A percentile compares a stretch with the other conserved stretches of the same genome.
phyloP scores from a whole-genome alignment of 2,113 vertebrate genomes.

The Lasiurus borealis region DNA sequence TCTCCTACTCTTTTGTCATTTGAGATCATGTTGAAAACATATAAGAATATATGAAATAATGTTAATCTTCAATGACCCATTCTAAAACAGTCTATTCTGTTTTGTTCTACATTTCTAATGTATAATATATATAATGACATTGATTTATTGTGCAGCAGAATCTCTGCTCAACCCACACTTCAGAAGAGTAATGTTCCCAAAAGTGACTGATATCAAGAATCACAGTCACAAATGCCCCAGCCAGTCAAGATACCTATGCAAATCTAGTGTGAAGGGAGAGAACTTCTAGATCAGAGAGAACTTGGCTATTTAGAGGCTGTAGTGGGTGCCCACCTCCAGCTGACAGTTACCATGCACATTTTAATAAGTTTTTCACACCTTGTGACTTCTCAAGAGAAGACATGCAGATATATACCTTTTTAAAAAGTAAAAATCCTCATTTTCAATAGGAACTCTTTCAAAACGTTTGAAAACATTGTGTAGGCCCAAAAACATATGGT shows the following conservation, averaged over 20 bases:
- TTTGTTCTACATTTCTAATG: not conserved
- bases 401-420: not conserved
- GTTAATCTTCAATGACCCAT: not conserved
- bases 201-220: not conserved
- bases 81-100: not conserved
- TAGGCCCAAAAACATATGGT: conserved; percentile 80
- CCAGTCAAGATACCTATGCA: not conserved
- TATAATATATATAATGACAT: not conserved
- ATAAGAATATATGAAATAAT: not conserved
- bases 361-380: not conserved
- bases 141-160: not conserved
- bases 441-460: conserved; percentile 74
- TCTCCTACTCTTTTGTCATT: not conserved
- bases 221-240: not conserved
- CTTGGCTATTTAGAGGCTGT: fast-evolving
- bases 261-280: not conserved
- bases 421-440: conserved; percentile 41
- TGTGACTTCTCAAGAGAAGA: conserved; percentile 26
- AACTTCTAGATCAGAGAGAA: not conserved
- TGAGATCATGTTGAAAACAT: not conserved
- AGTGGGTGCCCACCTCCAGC: not conserved
- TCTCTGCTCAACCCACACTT: not conserved
- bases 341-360: not conserved
- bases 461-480: conserved; percentile 75
- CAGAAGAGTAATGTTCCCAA: not conserved